Percentiles rank a stretch among this genome's conserved stretches.
Evolutionary conservation across 2,797 vertebrate genomes (phyloP).

Genomic region (Myripristis jacobus): DNA sequence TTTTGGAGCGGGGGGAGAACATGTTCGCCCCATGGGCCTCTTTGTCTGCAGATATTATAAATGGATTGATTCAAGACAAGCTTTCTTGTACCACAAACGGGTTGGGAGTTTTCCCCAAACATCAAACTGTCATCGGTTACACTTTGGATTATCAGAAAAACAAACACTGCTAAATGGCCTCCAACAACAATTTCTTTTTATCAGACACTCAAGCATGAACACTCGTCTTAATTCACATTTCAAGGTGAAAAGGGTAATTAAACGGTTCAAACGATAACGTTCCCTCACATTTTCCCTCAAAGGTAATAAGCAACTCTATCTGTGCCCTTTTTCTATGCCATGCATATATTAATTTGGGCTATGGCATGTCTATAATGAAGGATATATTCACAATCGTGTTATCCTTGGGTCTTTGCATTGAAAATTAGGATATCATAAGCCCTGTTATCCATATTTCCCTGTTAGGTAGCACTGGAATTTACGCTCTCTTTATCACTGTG

Average conservation of each 20-base stretch:
- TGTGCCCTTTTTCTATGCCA: not conserved
- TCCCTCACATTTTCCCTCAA: not conserved
- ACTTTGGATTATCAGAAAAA: no score
- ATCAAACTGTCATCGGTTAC: not conserved
- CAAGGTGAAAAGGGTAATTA: not conserved
- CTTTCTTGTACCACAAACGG: not conserved
- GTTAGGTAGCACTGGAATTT: not conserved
- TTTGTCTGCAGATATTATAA: constrained; percentile 54
- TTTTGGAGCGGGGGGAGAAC: constrained; percentile 86
- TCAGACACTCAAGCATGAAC: not conserved
- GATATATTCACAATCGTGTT: not conserved
- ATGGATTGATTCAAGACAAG: not conserved
- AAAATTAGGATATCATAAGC: not conserved
- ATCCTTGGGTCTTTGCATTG: not conserved
- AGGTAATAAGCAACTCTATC: not conserved
- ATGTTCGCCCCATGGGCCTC: constrained; percentile 81
- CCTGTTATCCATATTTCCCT: not conserved
- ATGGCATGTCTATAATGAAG: not conserved
- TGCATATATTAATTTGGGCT: constrained; percentile 1
- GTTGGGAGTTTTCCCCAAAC: not conserved
- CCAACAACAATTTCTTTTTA: not conserved
- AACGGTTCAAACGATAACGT: not conserved
- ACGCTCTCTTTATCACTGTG: no score
- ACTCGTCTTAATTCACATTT: not conserved
- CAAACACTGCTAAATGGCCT: not conserved